Conservation (phyloP, 35 echinoderm and acorn worm species). For the Chiridota heheva region DNA sequence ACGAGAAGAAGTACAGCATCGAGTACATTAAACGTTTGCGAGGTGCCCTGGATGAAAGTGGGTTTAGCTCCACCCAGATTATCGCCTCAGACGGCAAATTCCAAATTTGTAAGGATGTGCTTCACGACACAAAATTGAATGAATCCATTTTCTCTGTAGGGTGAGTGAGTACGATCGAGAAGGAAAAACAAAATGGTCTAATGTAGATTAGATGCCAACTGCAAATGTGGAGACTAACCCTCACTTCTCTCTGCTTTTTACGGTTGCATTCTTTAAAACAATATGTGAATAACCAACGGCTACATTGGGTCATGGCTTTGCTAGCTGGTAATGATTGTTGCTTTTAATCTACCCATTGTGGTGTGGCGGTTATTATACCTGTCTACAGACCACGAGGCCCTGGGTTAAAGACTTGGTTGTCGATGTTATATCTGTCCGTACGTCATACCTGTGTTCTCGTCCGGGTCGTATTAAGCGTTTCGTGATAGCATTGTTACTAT, state of each 20-base stretch:
- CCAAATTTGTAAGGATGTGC: constrained; percentile 74
- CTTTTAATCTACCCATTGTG: no score
- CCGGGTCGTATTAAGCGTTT: no score
- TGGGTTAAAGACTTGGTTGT: no score
- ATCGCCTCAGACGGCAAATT: constrained; percentile 86
- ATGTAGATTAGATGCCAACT: background rate
- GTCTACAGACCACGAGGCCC: no score
- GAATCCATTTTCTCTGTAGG: constrained; percentile 64
- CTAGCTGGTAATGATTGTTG: no score
- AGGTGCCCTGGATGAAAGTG: constrained; percentile 51
- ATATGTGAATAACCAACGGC: background rate
- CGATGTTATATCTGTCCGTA: no score
- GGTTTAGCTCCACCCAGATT: constrained; percentile 61
- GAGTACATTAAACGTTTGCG: constrained; percentile 63
- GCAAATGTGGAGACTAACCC: no score
- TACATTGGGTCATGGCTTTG: background rate
- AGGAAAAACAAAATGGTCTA: background rate
- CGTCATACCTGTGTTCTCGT: no score
- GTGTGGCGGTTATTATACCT: no score
- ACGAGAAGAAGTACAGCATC: constrained; percentile 64
- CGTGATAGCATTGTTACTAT: no score
- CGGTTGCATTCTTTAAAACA: background rate
- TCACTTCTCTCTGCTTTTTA: background rate
- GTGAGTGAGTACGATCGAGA: no score
- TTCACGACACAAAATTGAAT: constrained; percentile 49